These are phyloP conservation scores for Carassius auratus DNA, from an alignment of 2,113 vertebrate species.

Conservation along the genomic window DNA sequence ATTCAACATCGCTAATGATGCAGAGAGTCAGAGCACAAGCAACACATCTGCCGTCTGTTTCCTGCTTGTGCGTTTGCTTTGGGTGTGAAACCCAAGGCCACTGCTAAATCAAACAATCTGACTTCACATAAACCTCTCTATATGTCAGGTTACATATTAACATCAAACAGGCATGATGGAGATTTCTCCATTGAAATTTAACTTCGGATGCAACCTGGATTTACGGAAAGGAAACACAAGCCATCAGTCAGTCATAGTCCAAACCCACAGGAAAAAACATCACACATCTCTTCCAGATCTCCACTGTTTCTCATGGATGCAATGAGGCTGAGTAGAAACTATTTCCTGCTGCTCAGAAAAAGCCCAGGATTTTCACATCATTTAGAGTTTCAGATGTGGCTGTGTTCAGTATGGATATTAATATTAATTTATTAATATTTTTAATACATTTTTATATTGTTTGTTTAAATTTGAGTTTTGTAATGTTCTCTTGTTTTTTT, in stretches of 20 bases:
- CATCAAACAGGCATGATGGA: background rate
- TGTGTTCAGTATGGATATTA: too few relatives aligned
- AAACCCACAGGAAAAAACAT: background rate
- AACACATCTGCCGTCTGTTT: background rate
- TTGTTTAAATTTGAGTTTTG: too few relatives aligned
- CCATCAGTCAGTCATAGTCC: background rate
- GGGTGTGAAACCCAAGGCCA: conserved; percentile 9
- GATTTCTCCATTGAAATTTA: conserved; percentile 14
- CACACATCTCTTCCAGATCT: background rate
- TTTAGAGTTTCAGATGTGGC: too few relatives aligned
- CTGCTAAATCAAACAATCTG: conserved; percentile 16
- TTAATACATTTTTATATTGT: too few relatives aligned
- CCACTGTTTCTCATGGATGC: background rate
- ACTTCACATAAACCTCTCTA: background rate
- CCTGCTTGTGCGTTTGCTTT: background rate
- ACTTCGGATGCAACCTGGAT: conserved; percentile 12
- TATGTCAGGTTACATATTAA: conserved; percentile 40
- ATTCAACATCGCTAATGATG: background rate
- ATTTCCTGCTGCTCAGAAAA: too few relatives aligned
- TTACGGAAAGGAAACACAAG: background rate
- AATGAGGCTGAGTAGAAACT: background rate
- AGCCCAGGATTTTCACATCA: too few relatives aligned
- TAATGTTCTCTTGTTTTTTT: too few relatives aligned
- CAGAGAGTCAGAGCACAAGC: background rate
- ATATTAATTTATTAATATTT: too few relatives aligned